These are phyloP conservation scores for Pongo abelii DNA, from an alignment of 2,113 vertebrate genomes.

Conservation along the genomic window DNA sequence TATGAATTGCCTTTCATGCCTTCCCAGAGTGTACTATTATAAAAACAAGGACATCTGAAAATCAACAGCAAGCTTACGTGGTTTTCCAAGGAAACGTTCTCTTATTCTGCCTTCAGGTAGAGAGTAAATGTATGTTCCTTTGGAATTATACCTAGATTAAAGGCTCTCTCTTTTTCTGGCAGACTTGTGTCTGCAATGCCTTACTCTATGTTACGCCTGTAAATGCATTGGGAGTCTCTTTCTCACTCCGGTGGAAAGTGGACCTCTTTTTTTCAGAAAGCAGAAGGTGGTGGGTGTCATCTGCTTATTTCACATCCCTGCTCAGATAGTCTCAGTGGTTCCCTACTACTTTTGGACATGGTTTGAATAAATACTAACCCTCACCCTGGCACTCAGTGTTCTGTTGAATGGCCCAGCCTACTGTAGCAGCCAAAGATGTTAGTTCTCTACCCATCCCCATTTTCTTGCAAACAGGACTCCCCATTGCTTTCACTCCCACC, in stretches of 20 bases:
- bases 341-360: neutral
- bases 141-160: constrained; percentile 7
- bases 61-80: constrained; percentile 27
- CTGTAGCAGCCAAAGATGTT: neutral
- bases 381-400: neutral
- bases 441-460: neutral
- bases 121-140: neutral
- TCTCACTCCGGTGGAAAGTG: neutral
- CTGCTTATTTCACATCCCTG: neutral
- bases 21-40: constrained; percentile 47
- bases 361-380: neutral
- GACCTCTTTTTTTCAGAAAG: neutral
- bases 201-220: neutral
- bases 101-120: constrained; percentile 10
- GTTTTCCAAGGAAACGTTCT: constrained; percentile 49
- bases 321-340: neutral
- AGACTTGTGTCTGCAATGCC: neutral
- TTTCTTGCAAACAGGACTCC: neutral
- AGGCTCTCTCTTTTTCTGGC: neutral
- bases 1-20: constrained; percentile 41
- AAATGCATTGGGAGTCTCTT: neutral
- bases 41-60: constrained; percentile 56
- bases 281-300: neutral
- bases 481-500: neutral
- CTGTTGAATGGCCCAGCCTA: neutral